phyloP scores from a whole-genome alignment of 2,888 invertebrate species.

The Dicycla oo region DNA sequence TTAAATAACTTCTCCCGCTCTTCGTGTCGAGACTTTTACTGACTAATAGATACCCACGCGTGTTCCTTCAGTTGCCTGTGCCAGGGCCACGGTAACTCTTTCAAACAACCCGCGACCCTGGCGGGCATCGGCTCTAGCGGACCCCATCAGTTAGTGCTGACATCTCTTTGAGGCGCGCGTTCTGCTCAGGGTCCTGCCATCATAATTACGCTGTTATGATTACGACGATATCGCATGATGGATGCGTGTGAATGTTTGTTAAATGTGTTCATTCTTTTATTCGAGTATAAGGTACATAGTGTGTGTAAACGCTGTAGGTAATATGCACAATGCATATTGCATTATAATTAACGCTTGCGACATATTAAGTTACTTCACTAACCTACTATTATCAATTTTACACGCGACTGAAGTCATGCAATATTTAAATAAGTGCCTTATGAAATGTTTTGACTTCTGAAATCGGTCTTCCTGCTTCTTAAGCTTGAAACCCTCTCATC shows the following conservation, averaged over 20 bases:
- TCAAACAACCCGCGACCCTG: no score
- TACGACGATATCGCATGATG: constrained; percentile 19
- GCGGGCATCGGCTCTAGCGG: no score
- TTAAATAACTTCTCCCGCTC: no score
- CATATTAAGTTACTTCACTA: constrained; percentile 51
- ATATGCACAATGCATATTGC: constrained; percentile 54
- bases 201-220: constrained; percentile 26
- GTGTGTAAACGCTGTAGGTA: constrained; percentile 46
- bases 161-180: no score
- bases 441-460: constrained; percentile 17
- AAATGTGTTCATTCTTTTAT: constrained; percentile 42
- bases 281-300: constrained; percentile 34
- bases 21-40: no score
- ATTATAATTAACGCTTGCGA: constrained; percentile 54
- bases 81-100: no score
- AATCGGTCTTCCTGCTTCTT: background rate
- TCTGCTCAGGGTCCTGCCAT: background rate
- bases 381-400: constrained; percentile 55
- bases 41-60: no score
- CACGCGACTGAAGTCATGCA: constrained; percentile 42
- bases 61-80: no score
- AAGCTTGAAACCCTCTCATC: background rate
- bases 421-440: constrained; percentile 30
- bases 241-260: constrained; percentile 39
- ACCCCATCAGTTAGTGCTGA: no score